Evolutionary conservation across 2,888 invertebrate species (phyloP).

Genomic region (Ephialtes manifestator): DNA sequence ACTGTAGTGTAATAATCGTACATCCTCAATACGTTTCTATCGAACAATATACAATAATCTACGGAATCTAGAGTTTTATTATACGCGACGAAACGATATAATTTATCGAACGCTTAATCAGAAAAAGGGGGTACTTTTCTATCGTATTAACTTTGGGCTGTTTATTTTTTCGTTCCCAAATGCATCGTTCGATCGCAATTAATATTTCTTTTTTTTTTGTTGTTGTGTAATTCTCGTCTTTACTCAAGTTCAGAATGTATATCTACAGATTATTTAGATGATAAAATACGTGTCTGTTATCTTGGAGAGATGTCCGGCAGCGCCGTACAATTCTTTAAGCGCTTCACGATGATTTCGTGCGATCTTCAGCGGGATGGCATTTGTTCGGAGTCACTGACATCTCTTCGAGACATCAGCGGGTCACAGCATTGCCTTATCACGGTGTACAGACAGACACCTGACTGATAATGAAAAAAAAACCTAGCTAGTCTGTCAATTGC

Average conservation of each 20-base stretch:
- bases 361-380: slow-evolving; percentile 6
- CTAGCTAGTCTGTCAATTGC: slow-evolving; percentile 83
- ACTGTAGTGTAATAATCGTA: neutral
- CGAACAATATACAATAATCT: slow-evolving; percentile 50
- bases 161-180: slow-evolving; percentile 25
- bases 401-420: slow-evolving; percentile 74
- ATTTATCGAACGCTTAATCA: slow-evolving; percentile 50
- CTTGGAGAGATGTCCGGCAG: slow-evolving; percentile 59
- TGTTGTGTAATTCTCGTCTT: slow-evolving; percentile 24
- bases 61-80: slow-evolving; percentile 64
- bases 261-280: slow-evolving; percentile 48
- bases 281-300: slow-evolving; percentile 58
- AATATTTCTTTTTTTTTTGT: slow-evolving; percentile 13
- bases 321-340: slow-evolving; percentile 20
- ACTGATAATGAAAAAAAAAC: slow-evolving; percentile 79
- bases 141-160: slow-evolving; percentile 19
- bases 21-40: slow-evolving; percentile 46
- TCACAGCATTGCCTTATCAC: slow-evolving; percentile 84
- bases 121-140: slow-evolving; percentile 47
- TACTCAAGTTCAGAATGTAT: slow-evolving; percentile 31
- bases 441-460: slow-evolving; percentile 80
- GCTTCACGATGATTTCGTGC: slow-evolving; percentile 13
- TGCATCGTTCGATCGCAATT: neutral
- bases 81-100: slow-evolving; percentile 37
- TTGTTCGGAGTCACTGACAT: slow-evolving; percentile 38